Conservation (phyloP, 2,888 invertebrate genomes). For the Aphodius sticticus region DNA sequence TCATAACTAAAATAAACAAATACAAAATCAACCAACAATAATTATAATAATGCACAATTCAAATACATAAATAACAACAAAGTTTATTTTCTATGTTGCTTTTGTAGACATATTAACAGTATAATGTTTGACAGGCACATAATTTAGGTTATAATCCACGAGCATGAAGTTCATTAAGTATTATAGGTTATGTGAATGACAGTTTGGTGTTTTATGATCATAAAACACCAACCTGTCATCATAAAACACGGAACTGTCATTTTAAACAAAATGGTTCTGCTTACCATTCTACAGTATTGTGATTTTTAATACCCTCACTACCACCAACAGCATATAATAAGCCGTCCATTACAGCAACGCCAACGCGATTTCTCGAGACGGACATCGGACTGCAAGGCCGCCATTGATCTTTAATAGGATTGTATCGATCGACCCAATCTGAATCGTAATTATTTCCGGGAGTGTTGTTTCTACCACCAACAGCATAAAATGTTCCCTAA, state of each 20-base stretch:
- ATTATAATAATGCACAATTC: not conserved
- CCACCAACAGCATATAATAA: constrained; percentile 92
- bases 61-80: not conserved
- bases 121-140: too few species aligned
- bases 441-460: constrained; percentile 88
- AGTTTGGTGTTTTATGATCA: too few species aligned
- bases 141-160: too few species aligned
- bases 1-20: constrained; percentile 71
- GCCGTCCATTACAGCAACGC: constrained; percentile 94
- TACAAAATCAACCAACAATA: constrained; percentile 17
- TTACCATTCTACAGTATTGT: constrained; percentile 89
- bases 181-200: too few species aligned
- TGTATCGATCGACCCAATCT: constrained; percentile 89
- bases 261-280: constrained; percentile 41
- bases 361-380: constrained; percentile 86
- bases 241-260: too few species aligned
- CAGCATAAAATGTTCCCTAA: constrained; percentile 87
- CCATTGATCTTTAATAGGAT: constrained; percentile 88
- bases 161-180: too few species aligned
- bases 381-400: constrained; percentile 88
- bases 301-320: constrained; percentile 84
- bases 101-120: too few species aligned
- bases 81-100: too few species aligned
- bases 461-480: constrained; percentile 91
- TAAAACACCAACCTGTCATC: too few species aligned